Conservation (phyloP, 1,140 invertebrate genomes). For the Drosophila orosa region DNA sequence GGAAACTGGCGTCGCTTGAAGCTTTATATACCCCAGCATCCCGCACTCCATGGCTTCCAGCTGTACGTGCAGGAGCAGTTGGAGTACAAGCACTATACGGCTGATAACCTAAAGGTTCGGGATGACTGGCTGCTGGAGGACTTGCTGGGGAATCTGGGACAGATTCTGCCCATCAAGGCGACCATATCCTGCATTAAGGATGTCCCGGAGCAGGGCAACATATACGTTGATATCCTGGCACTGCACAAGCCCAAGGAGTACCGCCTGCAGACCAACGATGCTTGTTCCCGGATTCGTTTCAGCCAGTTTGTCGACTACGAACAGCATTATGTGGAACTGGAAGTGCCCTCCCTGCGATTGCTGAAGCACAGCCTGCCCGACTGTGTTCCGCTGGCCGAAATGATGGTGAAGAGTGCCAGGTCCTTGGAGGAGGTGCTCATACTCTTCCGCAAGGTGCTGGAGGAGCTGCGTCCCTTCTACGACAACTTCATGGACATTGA, state of each 20-base stretch:
- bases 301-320: constrained; percentile 53
- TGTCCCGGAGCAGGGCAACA: constrained; percentile 20
- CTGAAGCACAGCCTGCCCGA: constrained; percentile 69
- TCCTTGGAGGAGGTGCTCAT: constrained; percentile 36
- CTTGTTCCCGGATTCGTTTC: constrained; percentile 53
- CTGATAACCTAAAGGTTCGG: constrained; percentile 29
- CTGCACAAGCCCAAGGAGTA: constrained; percentile 58
- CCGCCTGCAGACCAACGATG: constrained; percentile 52
- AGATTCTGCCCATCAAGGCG: constrained; percentile 23
- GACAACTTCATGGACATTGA: constrained; percentile 73
- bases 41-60: constrained; percentile 40
- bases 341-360: constrained; percentile 55
- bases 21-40: constrained; percentile 52
- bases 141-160: constrained; percentile 36
- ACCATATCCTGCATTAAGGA: neutral
- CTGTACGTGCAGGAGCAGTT: constrained; percentile 46
- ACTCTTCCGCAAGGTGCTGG: constrained; percentile 65
- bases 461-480: constrained; percentile 72
- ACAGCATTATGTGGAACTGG: constrained; percentile 68
- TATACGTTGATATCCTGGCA: constrained; percentile 64
- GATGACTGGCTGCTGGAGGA: constrained; percentile 42
- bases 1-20: constrained; percentile 47
- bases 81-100: constrained; percentile 52
- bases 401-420: constrained; percentile 44
- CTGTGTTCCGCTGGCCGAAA: constrained; percentile 46